Evolutionary conservation across 2,888 invertebrate genomes (phyloP).

Genomic region (Nezara viridula): DNA sequence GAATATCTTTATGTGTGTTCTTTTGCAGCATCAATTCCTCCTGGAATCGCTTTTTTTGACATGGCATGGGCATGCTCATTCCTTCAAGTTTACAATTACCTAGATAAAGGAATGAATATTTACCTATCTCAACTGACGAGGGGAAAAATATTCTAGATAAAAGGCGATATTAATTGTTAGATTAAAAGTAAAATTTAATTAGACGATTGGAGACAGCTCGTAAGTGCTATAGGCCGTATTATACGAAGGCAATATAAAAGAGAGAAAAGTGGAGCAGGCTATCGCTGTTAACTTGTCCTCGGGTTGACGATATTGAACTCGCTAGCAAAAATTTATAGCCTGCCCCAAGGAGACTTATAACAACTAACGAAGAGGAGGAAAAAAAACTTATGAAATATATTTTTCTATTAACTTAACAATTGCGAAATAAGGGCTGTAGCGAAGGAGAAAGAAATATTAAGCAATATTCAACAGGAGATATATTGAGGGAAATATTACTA

Average conservation of each 20-base stretch:
- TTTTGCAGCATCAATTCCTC: no score
- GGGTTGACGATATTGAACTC: slow-evolving; percentile 27
- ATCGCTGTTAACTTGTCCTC: background rate
- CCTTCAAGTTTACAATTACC: no score
- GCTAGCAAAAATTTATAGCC: slow-evolving; percentile 13
- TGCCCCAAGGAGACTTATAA: background rate
- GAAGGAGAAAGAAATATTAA: background rate
- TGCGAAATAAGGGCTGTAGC: background rate
- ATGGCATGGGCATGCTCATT: no score
- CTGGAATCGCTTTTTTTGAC: no score
- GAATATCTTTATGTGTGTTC: no score
- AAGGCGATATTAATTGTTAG: no score
- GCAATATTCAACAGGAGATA: background rate
- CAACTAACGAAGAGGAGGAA: background rate
- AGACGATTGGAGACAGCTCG: background rate
- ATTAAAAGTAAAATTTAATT: no score
- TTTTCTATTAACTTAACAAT: slow-evolving; percentile 29
- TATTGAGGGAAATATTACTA: background rate
- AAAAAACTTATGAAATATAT: slow-evolving; percentile 32
- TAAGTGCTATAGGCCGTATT: background rate
- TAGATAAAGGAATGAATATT: no score
- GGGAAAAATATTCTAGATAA: no score
- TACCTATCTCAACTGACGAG: no score
- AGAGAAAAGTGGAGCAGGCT: background rate
- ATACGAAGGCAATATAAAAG: slow-evolving; percentile 21